Evolutionary conservation across 2,888 invertebrate genomes (phyloP), one percentile per base, ranked within the genome.

Genomic region (Aricia artaxerxes): DNA sequence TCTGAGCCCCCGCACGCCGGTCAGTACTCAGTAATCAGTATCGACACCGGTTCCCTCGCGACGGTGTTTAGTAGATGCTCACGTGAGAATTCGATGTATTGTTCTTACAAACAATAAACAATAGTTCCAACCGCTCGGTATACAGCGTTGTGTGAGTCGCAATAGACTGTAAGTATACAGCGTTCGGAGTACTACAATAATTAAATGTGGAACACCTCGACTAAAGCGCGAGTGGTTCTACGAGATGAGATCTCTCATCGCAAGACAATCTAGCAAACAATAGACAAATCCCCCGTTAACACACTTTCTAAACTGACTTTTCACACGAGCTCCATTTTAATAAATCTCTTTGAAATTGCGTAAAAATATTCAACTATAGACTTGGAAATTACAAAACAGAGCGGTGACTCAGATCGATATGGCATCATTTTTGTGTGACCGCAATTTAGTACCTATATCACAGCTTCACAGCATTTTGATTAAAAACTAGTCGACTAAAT

Each of bases 21-120:
- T 92, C 90, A 92, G 92, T 92, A 89, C 82, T 24, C 24, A 24
- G 92, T 92, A 89, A 81, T 24, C 24, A 24, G 92, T 92, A 89
- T 81, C 79, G 60, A 38, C 44, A 16, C 13, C 13, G 5, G 31
- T 69, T 69, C 31, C 16, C 35, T 35, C 35, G 35, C 69, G 69
- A 69, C 11, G 6, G 69, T 16, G 38, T 69, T 35, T 4, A 13
- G 13, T 35, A 38, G 35, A 4, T 9, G 31, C 1, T 69, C 69
- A 69, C 69, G 69, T 69, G 69, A 6, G 35, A 35, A 38, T 69
- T 35, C 13, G 35, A 38, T 35, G 35, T 35, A 69, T 38, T 69
- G 69, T 69, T 69, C 9, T 69, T 69, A 69, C 69, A 69, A 69
- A 38, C 69, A 69, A 69, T 69, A 69, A 69, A 69, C 35, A 69